Conservation (phyloP, 2,113 vertebrate species). For the Myiozetetes cayanensis region DNA sequence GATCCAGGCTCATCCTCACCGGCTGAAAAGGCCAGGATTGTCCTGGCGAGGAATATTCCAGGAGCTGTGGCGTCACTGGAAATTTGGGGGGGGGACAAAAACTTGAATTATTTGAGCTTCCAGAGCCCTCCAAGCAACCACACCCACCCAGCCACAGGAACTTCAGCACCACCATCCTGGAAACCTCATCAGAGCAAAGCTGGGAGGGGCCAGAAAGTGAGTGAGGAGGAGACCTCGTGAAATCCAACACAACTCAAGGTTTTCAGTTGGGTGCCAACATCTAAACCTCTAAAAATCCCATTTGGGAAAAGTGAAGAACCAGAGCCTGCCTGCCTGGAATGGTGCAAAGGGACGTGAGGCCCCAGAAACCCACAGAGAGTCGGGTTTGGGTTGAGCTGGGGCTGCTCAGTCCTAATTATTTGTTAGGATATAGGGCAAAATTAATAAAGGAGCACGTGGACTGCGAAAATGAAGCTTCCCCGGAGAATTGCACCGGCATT, state of each 20-base stretch:
- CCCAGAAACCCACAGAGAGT: background rate
- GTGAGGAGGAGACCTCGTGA: accelerated
- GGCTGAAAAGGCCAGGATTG: background rate
- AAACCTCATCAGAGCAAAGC: background rate
- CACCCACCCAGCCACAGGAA: background rate
- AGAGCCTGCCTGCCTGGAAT: background rate
- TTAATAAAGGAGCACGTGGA: background rate
- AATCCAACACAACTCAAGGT: no score
- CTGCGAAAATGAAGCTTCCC: accelerated
- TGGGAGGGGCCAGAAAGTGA: accelerated
- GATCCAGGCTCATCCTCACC: background rate
- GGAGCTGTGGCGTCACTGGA: accelerated
- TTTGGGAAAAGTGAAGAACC: background rate
- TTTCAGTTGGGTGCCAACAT: background rate
- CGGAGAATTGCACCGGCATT: background rate
- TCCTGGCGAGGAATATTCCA: accelerated
- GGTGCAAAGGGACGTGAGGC: background rate
- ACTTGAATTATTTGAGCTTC: background rate
- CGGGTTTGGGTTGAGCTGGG: background rate
- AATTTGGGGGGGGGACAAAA: no score
- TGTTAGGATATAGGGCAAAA: background rate
- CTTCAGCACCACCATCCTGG: background rate
- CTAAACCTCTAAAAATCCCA: background rate
- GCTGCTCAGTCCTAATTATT: background rate
- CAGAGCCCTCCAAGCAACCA: accelerated